These are phyloP conservation scores for Eupithecia insigniata DNA, from an alignment of 2,888 invertebrate genomes.

Conservation along the genomic window DNA sequence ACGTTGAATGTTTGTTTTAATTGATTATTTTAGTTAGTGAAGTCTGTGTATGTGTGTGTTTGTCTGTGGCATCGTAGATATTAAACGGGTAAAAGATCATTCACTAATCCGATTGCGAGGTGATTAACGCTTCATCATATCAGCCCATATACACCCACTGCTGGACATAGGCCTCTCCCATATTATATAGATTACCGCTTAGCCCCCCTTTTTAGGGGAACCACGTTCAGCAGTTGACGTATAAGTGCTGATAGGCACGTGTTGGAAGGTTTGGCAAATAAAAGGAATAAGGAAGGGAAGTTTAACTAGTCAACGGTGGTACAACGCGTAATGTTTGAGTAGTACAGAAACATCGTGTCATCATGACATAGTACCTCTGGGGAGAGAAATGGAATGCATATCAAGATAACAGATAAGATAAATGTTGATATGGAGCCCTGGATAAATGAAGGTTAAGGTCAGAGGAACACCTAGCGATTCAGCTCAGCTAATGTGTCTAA, in stretches of 20 bases:
- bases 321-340: neutral
- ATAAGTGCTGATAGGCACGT: no score
- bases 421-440: neutral
- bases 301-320: neutral
- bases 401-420: conserved; percentile 1
- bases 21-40: neutral
- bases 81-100: conserved; percentile 1
- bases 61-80: neutral
- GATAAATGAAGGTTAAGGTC: neutral
- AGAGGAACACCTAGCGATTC: neutral
- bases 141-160: no score
- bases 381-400: neutral
- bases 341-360: neutral
- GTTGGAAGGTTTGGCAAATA: no score
- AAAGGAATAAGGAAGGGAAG: no score
- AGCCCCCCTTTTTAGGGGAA: neutral
- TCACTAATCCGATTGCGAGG: neutral
- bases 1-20: conserved; percentile 16
- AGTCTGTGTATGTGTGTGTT: neutral
- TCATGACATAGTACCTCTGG: neutral
- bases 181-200: neutral
- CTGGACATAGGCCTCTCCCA: no score
- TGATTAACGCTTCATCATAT: no score
- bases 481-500: neutral
- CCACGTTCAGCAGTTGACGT: no score